phyloP scores from a whole-genome alignment of 2,888 invertebrate species.

The Oligia latruncula region DNA sequence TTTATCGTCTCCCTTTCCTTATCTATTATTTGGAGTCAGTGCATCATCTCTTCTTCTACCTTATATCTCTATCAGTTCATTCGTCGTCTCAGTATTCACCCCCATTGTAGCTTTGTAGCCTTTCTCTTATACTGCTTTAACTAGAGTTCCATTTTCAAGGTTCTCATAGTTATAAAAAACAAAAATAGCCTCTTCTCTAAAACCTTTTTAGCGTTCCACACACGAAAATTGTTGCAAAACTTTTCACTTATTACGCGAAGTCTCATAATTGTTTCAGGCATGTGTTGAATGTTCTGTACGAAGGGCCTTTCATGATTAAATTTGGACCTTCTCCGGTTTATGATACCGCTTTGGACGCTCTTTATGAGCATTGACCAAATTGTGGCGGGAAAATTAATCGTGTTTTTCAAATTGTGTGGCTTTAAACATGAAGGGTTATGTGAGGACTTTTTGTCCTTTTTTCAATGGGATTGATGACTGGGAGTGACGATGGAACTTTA shows the following conservation, averaged over 20 bases:
- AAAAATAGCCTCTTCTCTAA: neutral
- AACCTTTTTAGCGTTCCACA: slow-evolving; percentile 14
- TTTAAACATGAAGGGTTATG: slow-evolving; percentile 6
- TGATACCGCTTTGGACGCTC: slow-evolving; percentile 18
- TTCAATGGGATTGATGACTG: too few relatives aligned
- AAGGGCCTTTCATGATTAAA: slow-evolving; percentile 44
- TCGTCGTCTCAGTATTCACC: neutral
- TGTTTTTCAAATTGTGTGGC: slow-evolving; percentile 17
- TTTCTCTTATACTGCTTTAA: neutral
- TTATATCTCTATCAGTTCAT: neutral
- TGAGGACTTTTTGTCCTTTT: neutral
- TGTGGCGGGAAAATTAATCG: neutral
- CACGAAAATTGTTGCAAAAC: slow-evolving; percentile 21
- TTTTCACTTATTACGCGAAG: slow-evolving; percentile 15
- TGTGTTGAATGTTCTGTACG: slow-evolving; percentile 19
- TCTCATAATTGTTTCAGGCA: slow-evolving; percentile 38
- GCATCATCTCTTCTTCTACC: neutral
- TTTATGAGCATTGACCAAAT: slow-evolving; percentile 26
- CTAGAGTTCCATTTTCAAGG: neutral
- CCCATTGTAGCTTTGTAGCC: too few relatives aligned
- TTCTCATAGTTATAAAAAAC: neutral
- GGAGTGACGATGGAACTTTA: neutral
- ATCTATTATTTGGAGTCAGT: neutral
- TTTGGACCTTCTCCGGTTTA: slow-evolving; percentile 12
- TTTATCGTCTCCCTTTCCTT: neutral